Evolutionary conservation across 2,797 vertebrate species (phyloP), one percentile per base, ranked within the genome.

Genomic region (Pseudocheirus occidentalis): DNA sequence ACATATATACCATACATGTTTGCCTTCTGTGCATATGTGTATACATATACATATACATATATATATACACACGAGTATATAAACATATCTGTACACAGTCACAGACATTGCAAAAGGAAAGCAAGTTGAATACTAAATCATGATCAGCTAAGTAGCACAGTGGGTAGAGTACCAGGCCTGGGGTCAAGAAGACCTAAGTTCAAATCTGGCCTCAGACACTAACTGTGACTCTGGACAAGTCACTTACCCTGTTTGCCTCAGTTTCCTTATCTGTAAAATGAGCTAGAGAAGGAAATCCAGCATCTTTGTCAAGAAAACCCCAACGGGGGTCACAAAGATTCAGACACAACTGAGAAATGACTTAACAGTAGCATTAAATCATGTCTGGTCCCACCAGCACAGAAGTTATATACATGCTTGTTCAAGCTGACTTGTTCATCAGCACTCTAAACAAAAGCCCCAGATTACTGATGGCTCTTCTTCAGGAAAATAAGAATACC

Each of bases 361-460:
- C 7, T 81, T 40, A 21, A 40, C 2, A 46, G 21, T 16, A 90
- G 55, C 56, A 97, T 96, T 95, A 62, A 28, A 5, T 18, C 5
- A 21, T 34, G 3, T 91, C 93, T 95, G 73, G 53, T 92, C 95
- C 90, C 91, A 87, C 34, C 92, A 87, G 55, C 92, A 92, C 55
- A 94, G 50, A 96, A 96, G 93, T 94, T 90, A 93, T 58, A 94
- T 46, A 24, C 66, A 81, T 2, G 90, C 29, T 95, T 95, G 90
- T 90, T 92, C 95, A 93, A 94, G 94, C 31, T 92, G 31, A 59
- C 92, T 91, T 93, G 54, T 92, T 97, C 94, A 66, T 46, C 96
- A 92, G 90, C 53, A 90, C 57, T 95, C 92, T 92, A 92, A 96
- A 94, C 92, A 91, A 96, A 95, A 95, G 93, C 66, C 87, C 93